Conservation (phyloP, 2,888 invertebrate genomes). For the Himalopsyche anomala region DNA sequence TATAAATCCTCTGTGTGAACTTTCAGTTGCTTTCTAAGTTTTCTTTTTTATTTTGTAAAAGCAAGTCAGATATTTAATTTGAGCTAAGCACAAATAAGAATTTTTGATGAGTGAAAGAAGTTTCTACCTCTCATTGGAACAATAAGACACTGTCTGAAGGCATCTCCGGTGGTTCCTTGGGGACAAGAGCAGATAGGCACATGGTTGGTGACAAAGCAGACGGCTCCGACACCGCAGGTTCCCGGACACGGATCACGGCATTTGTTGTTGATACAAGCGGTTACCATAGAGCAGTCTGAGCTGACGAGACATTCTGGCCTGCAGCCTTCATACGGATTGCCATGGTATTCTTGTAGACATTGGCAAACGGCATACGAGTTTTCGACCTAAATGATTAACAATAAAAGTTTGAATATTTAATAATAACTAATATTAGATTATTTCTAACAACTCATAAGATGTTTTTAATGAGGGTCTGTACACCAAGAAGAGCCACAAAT, state of each 20-base stretch:
- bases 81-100: background rate
- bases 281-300: constrained; percentile 89
- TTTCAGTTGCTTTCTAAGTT: background rate
- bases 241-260: constrained; percentile 90
- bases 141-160: constrained; percentile 80
- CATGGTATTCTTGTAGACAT: constrained; percentile 84
- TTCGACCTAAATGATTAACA: constrained; percentile 69
- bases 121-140: constrained; percentile 68
- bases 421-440: background rate
- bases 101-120: background rate
- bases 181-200: constrained; percentile 85
- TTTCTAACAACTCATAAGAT: too few relatives aligned
- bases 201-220: constrained; percentile 85
- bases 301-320: constrained; percentile 92
- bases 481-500: too few relatives aligned
- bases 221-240: constrained; percentile 89
- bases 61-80: background rate
- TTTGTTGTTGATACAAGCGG: constrained; percentile 88
- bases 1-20: background rate
- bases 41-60: background rate
- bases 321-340: constrained; percentile 86
- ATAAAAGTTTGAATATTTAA: background rate
- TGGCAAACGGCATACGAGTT: constrained; percentile 81
- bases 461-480: too few relatives aligned
- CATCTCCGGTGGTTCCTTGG: constrained; percentile 82